Conservation (phyloP, 2,797 vertebrate genomes). For the Ptychobarbus kaznakovi region DNA sequence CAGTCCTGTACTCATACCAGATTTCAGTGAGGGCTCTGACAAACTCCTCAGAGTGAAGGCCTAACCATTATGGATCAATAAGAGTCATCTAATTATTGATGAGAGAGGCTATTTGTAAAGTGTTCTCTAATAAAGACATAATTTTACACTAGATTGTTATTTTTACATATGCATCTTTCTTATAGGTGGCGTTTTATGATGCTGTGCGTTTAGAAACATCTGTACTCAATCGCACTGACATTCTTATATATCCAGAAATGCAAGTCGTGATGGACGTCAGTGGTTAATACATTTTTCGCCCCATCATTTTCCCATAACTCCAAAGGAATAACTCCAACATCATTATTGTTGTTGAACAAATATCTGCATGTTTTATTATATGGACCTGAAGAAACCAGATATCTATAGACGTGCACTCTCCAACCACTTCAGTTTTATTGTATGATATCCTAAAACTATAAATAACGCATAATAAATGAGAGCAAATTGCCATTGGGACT, state of each 20-base stretch:
- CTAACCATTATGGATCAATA: conserved; percentile 34
- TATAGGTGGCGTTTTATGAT: not conserved
- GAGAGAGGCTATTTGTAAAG: not conserved
- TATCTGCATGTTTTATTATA: not conserved
- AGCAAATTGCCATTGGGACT: conserved; percentile 32
- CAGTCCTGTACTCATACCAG: conserved; percentile 20
- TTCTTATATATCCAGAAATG: conserved; percentile 5
- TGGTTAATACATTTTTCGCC: not conserved
- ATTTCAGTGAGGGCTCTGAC: conserved; percentile 17
- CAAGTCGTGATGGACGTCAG: not conserved
- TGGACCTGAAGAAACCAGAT: conserved; percentile 1
- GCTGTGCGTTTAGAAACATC: conserved; percentile 7
- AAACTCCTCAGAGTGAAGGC: conserved; percentile 33
- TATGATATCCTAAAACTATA: not conserved
- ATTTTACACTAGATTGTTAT: not conserved
- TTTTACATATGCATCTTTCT: not conserved
- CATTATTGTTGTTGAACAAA: not conserved
- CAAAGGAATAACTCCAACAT: not conserved
- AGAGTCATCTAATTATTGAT: conserved; percentile 20
- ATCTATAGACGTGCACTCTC: not conserved
- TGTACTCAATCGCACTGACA: not conserved
- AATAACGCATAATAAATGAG: conserved; percentile 26
- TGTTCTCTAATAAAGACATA: conserved; percentile 9
- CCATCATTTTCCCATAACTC: not conserved
- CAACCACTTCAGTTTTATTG: conserved; percentile 3